These are phyloP conservation scores for Channa maculata DNA, from an alignment of 2,113 vertebrate genomes.

Conservation along the genomic window DNA sequence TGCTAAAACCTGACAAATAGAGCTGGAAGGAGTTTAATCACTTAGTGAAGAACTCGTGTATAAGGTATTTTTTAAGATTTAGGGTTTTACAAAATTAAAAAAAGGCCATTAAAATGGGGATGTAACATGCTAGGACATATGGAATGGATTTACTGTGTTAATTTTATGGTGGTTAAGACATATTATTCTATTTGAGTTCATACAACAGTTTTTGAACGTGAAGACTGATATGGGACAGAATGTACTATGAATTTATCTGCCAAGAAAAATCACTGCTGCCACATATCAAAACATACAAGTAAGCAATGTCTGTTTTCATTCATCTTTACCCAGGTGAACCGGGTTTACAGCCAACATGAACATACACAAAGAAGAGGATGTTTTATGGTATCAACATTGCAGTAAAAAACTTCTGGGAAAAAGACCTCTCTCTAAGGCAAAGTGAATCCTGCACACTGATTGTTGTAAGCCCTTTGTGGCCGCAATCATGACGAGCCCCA, in stretches of 20 bases:
- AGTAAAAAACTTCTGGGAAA: slow-evolving; percentile 25
- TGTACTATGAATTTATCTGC: neutral
- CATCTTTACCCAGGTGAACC: slow-evolving; percentile 47
- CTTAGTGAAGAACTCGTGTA: neutral
- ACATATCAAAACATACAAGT: slow-evolving; percentile 12
- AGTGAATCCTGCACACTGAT: slow-evolving; percentile 38
- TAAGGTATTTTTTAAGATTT: neutral
- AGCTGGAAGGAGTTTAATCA: slow-evolving; percentile 22
- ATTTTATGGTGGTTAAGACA: neutral
- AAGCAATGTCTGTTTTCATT: slow-evolving; percentile 16
- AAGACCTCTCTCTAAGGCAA: slow-evolving; percentile 13
- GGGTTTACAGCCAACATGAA: slow-evolving; percentile 29
- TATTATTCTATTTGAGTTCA: slow-evolving; percentile 9
- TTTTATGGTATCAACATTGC: slow-evolving; percentile 36
- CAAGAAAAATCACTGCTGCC: slow-evolving; percentile 1
- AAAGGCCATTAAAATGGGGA: slow-evolving; percentile 4
- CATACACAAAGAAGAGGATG: slow-evolving; percentile 29
- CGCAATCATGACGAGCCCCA: slow-evolving; percentile 38
- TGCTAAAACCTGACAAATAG: slow-evolving; percentile 41
- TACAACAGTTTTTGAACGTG: slow-evolving; percentile 9
- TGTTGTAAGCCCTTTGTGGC: slow-evolving; percentile 51
- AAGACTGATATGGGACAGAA: neutral
- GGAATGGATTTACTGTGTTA: too few species aligned
- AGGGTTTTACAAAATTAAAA: neutral
- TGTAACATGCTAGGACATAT: neutral